Evolutionary conservation across 2,888 invertebrate genomes (phyloP), one percentile per base, ranked within the genome.

Genomic region (Hemistola chrysoprasaria): DNA sequence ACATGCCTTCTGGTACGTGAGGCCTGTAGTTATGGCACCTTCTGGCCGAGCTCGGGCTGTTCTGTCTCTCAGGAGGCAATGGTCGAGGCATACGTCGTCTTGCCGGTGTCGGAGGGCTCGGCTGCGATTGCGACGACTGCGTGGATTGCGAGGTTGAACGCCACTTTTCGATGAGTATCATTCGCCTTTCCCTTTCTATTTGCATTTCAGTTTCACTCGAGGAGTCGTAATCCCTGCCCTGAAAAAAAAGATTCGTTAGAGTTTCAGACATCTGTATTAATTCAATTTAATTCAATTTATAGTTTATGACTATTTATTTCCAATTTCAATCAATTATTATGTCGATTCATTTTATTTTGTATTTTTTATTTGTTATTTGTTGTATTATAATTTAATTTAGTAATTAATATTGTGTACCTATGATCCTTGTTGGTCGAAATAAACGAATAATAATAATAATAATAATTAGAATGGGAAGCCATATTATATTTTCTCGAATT

Each of bases 181-280:
- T 91, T 44, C 94, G 88, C 38, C 94, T 90, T 40, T 93, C 93
- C 33, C 92, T 91, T 67, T 94, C 94, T 60, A 92, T 71, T 28
- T 91, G 91, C 32, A 92, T 90, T 84, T 95, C 95, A 39, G 92
- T 92, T 78, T 95, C 95, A 72, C 93, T 93, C 43, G 91, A 90
- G 5, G 94, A 93, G 69, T 95, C 95, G 75, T 95, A 95, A 71
- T 95, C 95, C 50, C 93, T 94, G 41, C 95, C 95, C 95, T 95
- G 79, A 22, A 24, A 48, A 36, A 11, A 37, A 34, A 39, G 1
- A n/a, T n/a, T n/a, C n/a, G n/a, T n/a, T n/a, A n/a, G n/a, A n/a
- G n/a, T n/a, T n/a, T n/a, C n/a, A n/a, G 32, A 24, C 7, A 22
- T 27, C 5, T 8, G 1, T n/a, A 16, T 28, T 28, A 8, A 8